A percentile compares a stretch with the other conserved stretches of the same genome.
Evolutionary conservation across 2,797 vertebrate species (phyloP).

Genomic region (Otolemur crassicaudatus): DNA sequence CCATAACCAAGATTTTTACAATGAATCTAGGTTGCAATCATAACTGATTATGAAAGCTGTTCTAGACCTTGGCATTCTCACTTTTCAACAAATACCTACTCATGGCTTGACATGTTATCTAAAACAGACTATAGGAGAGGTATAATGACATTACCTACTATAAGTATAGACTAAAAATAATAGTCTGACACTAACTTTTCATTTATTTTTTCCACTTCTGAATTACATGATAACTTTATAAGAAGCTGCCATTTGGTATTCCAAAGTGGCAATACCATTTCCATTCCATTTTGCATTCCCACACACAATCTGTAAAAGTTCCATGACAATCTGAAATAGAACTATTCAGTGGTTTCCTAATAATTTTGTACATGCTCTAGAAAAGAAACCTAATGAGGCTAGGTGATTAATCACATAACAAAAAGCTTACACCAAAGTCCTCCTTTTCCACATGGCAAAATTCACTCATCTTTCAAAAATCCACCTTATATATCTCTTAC

Average conservation of each 20-base stretch:
- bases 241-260: background rate
- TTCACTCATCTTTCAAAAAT: constrained; percentile 1
- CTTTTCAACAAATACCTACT: background rate
- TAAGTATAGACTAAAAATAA: background rate
- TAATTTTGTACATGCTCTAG: background rate
- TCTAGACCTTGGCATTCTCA: background rate
- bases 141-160: background rate
- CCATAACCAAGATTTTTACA: background rate
- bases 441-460: constrained; percentile 2
- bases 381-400: background rate
- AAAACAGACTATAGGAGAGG: background rate
- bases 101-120: background rate
- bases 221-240: background rate
- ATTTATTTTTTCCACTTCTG: background rate
- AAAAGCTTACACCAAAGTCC: background rate
- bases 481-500: too few species aligned
- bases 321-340: background rate
- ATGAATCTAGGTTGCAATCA: background rate
- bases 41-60: constrained; percentile 20
- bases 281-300: background rate
- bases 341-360: background rate
- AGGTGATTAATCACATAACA: background rate
- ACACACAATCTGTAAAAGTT: background rate
- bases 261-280: background rate
- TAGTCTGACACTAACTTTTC: background rate